These are phyloP conservation scores for Oceanodroma leucorhoa DNA, from an alignment of 2,797 vertebrate species.

Conservation along the genomic window DNA sequence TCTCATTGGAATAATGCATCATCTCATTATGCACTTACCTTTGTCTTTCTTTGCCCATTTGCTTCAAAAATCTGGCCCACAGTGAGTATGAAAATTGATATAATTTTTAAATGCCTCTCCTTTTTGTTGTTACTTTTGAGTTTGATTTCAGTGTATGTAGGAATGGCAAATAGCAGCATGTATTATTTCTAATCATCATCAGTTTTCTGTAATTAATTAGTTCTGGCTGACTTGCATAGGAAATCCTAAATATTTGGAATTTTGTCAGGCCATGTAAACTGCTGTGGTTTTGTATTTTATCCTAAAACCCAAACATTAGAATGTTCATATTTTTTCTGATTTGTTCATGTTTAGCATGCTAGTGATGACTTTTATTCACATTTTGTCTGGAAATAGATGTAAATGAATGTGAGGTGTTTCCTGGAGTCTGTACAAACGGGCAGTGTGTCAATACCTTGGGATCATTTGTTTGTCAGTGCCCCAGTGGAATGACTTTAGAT, in stretches of 20 bases:
- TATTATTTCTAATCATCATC: not conserved
- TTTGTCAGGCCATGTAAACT: not conserved
- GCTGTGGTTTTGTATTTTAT: not conserved
- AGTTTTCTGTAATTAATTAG: not conserved
- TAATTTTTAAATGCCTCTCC: not conserved
- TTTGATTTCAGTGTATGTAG: not conserved
- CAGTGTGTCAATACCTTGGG: constrained; percentile 91
- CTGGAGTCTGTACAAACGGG: constrained; percentile 92
- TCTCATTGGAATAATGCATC: not conserved
- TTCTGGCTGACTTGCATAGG: not conserved
- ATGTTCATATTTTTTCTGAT: not conserved
- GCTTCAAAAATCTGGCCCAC: not conserved
- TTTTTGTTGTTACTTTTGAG: not conserved
- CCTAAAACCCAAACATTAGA: not conserved
- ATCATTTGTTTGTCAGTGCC: constrained; percentile 94
- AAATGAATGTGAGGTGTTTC: constrained; percentile 94
- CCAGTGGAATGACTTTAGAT: constrained; percentile 92
- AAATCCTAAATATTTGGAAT: not conserved
- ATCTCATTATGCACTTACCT: not conserved
- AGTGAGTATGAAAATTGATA: not conserved
- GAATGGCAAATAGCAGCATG: not conserved
- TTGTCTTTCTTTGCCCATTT: not conserved
- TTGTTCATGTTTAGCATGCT: not conserved
- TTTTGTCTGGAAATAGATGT: constrained; percentile 83
- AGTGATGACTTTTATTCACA: not conserved